A percentile compares a stretch with the other conserved stretches of the same genome.
Evolutionary conservation across 2,888 invertebrate species (phyloP).

Genomic region (Rhimphoctona megacephalus): DNA sequence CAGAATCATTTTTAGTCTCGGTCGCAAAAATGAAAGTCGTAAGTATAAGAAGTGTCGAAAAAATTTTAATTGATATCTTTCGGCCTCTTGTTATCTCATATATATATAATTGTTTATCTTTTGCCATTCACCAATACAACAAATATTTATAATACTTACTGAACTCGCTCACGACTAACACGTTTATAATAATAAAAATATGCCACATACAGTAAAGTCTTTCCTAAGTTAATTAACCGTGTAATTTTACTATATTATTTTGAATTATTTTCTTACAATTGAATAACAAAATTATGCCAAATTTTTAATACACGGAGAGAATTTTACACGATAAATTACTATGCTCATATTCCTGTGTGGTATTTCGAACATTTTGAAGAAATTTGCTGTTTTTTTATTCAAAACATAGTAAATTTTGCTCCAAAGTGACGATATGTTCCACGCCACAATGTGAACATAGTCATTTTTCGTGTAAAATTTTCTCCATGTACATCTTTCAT

Average conservation of each 20-base stretch:
- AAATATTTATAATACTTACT: conserved; percentile 1
- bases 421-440: no score
- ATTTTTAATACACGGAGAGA: background rate
- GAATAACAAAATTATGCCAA: background rate
- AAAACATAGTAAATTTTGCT: no score
- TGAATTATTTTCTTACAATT: background rate
- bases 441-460: no score
- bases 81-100: conserved; percentile 28
- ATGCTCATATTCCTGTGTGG: no score
- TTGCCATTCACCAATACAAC: conserved; percentile 21
- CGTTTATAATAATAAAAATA: conserved; percentile 21
- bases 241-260: background rate
- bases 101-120: background rate
- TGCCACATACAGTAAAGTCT: conserved; percentile 35
- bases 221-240: background rate
- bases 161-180: conserved; percentile 30
- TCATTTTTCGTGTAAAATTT: no score
- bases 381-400: no score
- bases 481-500: background rate
- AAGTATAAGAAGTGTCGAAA: conserved; percentile 1
- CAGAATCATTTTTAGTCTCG: background rate
- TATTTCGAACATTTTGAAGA: no score
- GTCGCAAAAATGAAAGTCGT: background rate
- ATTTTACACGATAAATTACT: no score
- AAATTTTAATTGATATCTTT: conserved; percentile 21